Base-by-base conservation (phyloP, 2,888 invertebrate genomes). In the Leptopilina syphax region DNA sequence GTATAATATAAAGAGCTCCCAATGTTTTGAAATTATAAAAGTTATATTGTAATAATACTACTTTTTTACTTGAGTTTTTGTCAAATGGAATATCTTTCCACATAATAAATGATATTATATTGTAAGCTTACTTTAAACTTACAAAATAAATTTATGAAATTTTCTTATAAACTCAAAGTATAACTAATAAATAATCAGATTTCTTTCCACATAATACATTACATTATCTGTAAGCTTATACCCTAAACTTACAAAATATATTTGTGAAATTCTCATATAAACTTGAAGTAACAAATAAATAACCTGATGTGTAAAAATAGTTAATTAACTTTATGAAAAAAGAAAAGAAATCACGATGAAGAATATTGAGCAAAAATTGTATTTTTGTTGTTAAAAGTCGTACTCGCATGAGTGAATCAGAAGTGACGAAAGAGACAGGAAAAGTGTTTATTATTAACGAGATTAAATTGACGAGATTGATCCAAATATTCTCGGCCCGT, bases 391-490 rank as follows among this genome's bases (percentile, higher is more conserved):
- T 44, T 13, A 44, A 50, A 47, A 34, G 1, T 67, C 44, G 18
- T 6, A n/a, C 12, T 68, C 68, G 68, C 24, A 68, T 68, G 50
- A 68, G 50, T 47, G 24, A 10, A 24, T 50, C 68, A 18, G 18
- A 68, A 68, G 54, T 73, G 34, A 54, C 9, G 34, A 73, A 54
- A 34, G n/a, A 34, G 70, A 54, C 13, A 50, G 27, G 54, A 54
- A 70, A 68, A 70, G 70, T 54, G 70, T 12, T 7, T 24, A 70
- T 70, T 70, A 70, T 70, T 50, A 4, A 57, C 57, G 9, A n/a
- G 57, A 73, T 57, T 4, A 1, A 34, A 73, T 73, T 73, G 18
- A 34, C 73, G 41, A 57, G 41, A 73, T 34, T 73, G 41, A 41
- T 60, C 41, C 57, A 73, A 73, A 73, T 60, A 60, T n/a, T 60